Percentiles rank a stretch among this genome's conserved stretches.
Evolutionary conservation across 2,797 vertebrate genomes (phyloP).

Genomic region (Halcyon badia): DNA sequence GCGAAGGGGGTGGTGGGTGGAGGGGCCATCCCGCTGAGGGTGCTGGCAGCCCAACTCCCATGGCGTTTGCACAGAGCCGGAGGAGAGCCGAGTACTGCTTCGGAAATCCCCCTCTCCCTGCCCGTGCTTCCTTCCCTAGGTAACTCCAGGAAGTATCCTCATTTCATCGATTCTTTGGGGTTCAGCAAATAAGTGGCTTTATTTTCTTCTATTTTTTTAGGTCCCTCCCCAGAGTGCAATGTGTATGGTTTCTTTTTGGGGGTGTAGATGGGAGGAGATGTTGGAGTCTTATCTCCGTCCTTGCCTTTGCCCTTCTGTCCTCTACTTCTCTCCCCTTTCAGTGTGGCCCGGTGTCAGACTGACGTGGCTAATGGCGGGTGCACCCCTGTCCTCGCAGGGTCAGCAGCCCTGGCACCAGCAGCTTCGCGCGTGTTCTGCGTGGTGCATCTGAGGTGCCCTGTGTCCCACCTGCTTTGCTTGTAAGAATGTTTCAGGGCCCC

Average conservation of each 20-base stretch:
- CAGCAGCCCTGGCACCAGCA: background rate
- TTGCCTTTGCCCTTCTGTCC: background rate
- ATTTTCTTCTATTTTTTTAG: background rate
- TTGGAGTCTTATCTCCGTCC: background rate
- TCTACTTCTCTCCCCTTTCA: background rate
- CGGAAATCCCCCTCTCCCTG: background rate
- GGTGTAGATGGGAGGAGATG: background rate
- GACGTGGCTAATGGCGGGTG: background rate
- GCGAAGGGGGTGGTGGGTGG: background rate
- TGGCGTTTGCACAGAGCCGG: background rate
- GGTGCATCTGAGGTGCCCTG: background rate
- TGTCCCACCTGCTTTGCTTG: background rate
- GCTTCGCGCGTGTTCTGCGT: background rate
- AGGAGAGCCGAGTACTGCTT: background rate
- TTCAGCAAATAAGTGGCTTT: conserved; percentile 12
- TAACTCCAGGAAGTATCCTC: background rate
- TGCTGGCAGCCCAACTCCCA: background rate
- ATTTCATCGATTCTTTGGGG: background rate
- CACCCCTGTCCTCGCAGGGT: background rate
- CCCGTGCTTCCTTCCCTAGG: conserved; percentile 24
- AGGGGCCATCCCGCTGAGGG: background rate
- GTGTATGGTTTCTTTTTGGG: background rate
- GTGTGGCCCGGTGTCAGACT: background rate
- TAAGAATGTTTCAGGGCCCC: background rate
- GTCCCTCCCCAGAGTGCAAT: background rate